Percentiles rank a stretch among this genome's conserved stretches.
Evolutionary conservation across 1,140 invertebrate genomes (phyloP).

Genomic region (Portunus trituberculatus): DNA sequence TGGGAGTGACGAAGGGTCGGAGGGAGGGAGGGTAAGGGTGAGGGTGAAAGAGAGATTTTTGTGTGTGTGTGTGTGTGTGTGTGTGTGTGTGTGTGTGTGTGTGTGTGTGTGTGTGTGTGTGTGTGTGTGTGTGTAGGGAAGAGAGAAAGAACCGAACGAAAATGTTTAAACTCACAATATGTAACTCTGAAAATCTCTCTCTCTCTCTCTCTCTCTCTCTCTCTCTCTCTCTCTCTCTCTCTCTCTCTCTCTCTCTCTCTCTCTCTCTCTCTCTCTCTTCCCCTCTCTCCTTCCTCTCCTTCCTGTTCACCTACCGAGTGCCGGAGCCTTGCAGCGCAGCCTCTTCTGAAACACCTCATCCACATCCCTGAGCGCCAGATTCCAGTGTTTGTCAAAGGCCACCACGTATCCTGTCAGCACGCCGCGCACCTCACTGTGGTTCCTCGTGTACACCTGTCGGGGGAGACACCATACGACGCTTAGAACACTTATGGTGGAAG

Average conservation of each 20-base stretch:
- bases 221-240: neutral
- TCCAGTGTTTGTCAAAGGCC: slow-evolving; percentile 97
- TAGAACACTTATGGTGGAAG: neutral
- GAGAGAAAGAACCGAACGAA: neutral
- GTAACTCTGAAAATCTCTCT: neutral
- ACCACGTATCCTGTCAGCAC: slow-evolving; percentile 89
- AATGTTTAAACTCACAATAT: no score
- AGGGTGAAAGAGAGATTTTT: neutral
- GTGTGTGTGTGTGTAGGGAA: neutral
- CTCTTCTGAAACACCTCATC: slow-evolving; percentile 87
- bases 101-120: neutral
- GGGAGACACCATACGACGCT: neutral
- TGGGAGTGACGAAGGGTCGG: neutral
- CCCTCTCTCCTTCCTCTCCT: neutral
- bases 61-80: slow-evolving; percentile 8
- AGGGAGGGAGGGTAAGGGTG: neutral
- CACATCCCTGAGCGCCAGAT: slow-evolving; percentile 92
- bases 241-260: neutral
- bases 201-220: neutral
- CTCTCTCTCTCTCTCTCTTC: neutral
- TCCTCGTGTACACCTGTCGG: slow-evolving; percentile 81
- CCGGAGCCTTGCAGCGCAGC: slow-evolving; percentile 62
- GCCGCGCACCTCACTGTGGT: slow-evolving; percentile 85
- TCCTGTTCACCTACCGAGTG: slow-evolving; percentile 62
- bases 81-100: slow-evolving; percentile 32